Evolutionary conservation across 2,113 vertebrate genomes (phyloP).

Genomic region (Lamprotornis superbus): DNA sequence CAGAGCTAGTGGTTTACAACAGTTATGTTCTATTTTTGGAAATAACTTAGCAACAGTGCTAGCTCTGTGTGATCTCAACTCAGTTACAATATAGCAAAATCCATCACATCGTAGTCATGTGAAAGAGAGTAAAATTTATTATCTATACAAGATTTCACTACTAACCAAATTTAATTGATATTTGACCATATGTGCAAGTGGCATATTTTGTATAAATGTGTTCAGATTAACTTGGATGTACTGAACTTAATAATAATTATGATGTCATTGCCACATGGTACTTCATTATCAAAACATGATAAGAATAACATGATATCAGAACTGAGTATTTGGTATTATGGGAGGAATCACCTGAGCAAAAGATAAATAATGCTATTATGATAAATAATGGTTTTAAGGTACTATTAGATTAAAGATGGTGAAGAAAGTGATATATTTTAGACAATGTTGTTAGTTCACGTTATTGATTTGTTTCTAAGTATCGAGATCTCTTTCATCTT

Average conservation of each 20-base stretch:
- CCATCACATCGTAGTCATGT: neutral
- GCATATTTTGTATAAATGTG: neutral
- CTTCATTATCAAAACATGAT: neutral
- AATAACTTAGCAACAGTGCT: neutral
- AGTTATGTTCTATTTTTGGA: neutral
- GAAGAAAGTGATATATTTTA: neutral
- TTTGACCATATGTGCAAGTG: neutral
- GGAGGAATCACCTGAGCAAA: neutral
- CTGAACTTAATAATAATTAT: neutral
- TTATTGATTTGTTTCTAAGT: neutral
- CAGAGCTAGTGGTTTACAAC: neutral
- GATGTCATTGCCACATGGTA: neutral
- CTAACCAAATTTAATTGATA: neutral
- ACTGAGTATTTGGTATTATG: neutral
- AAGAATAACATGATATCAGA: neutral
- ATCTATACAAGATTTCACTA: neutral
- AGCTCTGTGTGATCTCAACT: neutral
- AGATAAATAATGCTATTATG: neutral
- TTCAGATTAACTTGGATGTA: neutral
- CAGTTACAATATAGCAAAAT: neutral
- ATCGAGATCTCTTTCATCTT: neutral
- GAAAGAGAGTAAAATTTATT: neutral
- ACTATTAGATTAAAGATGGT: neutral
- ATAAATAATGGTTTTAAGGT: neutral
- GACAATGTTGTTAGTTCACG: neutral